Conservation (phyloP, 1,140 invertebrate genomes). For the Trichonephila clavipes region DNA sequence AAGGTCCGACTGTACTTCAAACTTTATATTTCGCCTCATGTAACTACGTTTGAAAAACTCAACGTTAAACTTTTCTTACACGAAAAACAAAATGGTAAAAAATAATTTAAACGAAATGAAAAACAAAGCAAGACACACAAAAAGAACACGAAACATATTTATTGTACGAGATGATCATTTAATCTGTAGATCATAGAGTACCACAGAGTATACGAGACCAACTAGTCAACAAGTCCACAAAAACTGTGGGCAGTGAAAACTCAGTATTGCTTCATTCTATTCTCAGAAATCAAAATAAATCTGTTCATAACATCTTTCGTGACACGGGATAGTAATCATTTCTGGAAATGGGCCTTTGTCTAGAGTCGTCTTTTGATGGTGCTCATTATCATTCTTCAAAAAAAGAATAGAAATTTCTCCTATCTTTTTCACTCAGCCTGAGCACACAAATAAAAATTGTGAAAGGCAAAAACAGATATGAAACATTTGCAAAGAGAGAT, state of each 20-base stretch:
- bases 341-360: constrained; percentile 1
- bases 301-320: constrained; percentile 17
- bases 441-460: neutral
- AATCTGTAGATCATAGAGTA: neutral
- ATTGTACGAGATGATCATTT: neutral
- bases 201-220: neutral
- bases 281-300: neutral
- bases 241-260: neutral
- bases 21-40: neutral
- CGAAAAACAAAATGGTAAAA: neutral
- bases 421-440: neutral
- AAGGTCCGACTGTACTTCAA: neutral
- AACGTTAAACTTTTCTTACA: neutral
- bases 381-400: neutral
- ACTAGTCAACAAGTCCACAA: neutral
- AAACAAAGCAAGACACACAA: neutral
- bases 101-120: neutral
- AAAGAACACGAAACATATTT: neutral
- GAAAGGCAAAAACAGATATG: neutral
- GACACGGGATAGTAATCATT: constrained; percentile 4
- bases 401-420: constrained; percentile 9
- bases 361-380: neutral
- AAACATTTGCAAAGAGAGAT: neutral
- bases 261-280: neutral
- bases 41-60: neutral